Evolutionary conservation across 2,797 vertebrate genomes (phyloP).

Genomic region (Poeciliopsis gracilis): DNA sequence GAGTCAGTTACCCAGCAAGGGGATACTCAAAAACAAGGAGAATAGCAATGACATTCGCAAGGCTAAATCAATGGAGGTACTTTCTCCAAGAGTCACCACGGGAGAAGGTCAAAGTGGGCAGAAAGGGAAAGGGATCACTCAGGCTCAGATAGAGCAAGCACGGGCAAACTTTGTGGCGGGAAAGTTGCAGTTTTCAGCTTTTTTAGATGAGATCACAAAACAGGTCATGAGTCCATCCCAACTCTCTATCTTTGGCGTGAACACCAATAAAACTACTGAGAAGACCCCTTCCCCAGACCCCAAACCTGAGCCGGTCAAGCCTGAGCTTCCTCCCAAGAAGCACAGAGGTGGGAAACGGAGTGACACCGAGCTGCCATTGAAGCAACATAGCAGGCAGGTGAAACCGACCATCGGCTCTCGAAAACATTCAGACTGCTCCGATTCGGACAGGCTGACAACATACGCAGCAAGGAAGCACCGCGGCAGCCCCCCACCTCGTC

Average conservation of each 20-base stretch:
- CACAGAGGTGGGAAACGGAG: constrained; percentile 35
- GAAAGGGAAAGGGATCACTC: constrained; percentile 48
- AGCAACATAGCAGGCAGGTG: constrained; percentile 42
- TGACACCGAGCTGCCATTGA: constrained; percentile 41
- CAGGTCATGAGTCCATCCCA: constrained; percentile 84
- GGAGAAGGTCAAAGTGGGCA: constrained; percentile 40
- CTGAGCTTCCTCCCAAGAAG: constrained; percentile 75
- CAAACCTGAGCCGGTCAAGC: constrained; percentile 51
- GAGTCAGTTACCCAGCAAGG: constrained; percentile 76
- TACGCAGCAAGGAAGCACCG: constrained; percentile 43
- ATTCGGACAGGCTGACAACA: constrained; percentile 57
- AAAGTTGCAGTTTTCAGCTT: constrained; percentile 85
- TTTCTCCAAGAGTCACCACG: constrained; percentile 73
- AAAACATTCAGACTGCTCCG: constrained; percentile 52
- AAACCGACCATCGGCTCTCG: constrained; percentile 44
- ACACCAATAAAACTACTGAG: constrained; percentile 32
- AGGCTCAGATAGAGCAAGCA: constrained; percentile 50
- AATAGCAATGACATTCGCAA: constrained; percentile 76
- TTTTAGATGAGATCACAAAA: constrained; percentile 86
- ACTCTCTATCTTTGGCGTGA: constrained; percentile 78
- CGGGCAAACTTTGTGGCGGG: constrained; percentile 72
- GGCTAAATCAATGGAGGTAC: constrained; percentile 84
- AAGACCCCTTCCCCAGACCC: constrained; percentile 27
- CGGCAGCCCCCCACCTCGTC: constrained; percentile 54
- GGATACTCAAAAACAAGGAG: constrained; percentile 83